These are phyloP conservation scores for Thalassoma bifasciatum DNA, from an alignment of 2,113 vertebrate genomes.

Conservation along the genomic window DNA sequence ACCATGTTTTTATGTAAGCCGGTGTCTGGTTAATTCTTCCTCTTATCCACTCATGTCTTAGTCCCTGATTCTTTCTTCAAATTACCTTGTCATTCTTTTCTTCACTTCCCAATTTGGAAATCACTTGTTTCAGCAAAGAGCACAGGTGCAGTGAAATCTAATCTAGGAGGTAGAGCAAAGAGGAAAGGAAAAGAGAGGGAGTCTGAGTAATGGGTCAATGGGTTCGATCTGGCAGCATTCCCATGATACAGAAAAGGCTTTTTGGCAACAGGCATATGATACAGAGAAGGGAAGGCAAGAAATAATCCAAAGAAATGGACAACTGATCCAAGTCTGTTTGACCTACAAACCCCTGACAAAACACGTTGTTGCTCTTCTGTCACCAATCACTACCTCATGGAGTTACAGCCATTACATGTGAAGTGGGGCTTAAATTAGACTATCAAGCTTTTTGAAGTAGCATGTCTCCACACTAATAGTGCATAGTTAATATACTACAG, in stretches of 20 bases:
- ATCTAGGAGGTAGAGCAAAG: conserved; percentile 44
- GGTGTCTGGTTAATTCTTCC: conserved; percentile 31
- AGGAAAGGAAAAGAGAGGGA: conserved; percentile 1
- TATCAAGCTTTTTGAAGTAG: too few species aligned
- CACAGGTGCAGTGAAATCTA: conserved; percentile 77
- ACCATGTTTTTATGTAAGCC: conserved; percentile 71
- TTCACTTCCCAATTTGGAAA: conserved; percentile 50
- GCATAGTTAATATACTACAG: too few species aligned
- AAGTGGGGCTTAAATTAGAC: not conserved
- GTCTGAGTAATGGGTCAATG: conserved; percentile 52
- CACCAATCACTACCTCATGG: not conserved
- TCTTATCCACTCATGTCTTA: not conserved
- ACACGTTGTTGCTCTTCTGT: not conserved
- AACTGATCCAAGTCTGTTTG: not conserved
- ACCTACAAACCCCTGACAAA: not conserved
- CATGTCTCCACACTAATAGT: too few species aligned
- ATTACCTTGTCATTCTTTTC: conserved; percentile 32
- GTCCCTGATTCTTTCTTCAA: conserved; percentile 1
- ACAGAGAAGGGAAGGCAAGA: not conserved
- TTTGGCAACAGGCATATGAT: not conserved
- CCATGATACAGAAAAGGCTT: conserved; percentile 68
- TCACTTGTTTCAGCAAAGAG: conserved; percentile 72
- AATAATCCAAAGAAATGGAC: not conserved
- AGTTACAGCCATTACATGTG: not conserved
- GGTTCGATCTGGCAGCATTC: conserved; percentile 78